phyloP scores from a whole-genome alignment of 2,113 vertebrate species.

The Recurvirostra avosetta region DNA sequence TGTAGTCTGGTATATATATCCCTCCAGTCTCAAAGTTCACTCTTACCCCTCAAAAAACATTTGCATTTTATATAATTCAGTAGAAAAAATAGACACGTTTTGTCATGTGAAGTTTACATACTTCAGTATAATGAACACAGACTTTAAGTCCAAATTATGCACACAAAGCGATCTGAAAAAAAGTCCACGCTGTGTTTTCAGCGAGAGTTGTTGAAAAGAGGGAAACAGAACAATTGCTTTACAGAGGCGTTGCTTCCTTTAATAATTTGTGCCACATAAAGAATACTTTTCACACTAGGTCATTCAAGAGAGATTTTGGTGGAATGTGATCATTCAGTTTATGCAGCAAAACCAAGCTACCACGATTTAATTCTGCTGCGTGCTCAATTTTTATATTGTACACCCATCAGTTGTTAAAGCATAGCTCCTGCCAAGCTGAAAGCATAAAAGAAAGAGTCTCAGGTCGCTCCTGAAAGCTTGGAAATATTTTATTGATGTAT shows the following conservation, averaged over 20 bases:
- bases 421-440: conserved; percentile 1
- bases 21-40: neutral
- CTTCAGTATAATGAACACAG: neutral
- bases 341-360: conserved; percentile 37
- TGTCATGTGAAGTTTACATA: neutral
- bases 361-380: conserved; percentile 20
- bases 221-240: conserved; percentile 45
- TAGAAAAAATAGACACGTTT: neutral
- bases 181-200: neutral
- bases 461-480: neutral
- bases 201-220: neutral
- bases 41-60: neutral
- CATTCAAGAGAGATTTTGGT: conserved; percentile 36
- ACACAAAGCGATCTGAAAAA: neutral
- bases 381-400: conserved; percentile 31
- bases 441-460: neutral
- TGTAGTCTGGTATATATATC: neutral
- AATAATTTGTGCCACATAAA: conserved; percentile 50
- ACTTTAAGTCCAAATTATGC: neutral
- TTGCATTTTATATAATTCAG: neutral
- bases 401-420: conserved; percentile 16
- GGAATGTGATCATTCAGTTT: conserved; percentile 43
- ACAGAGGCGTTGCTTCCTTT: conserved; percentile 21
- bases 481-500: conserved; percentile 27
- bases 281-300: conserved; percentile 44